Evolutionary conservation across 1,140 invertebrate species (phyloP).

Genomic region (Leptinotarsa texana): DNA sequence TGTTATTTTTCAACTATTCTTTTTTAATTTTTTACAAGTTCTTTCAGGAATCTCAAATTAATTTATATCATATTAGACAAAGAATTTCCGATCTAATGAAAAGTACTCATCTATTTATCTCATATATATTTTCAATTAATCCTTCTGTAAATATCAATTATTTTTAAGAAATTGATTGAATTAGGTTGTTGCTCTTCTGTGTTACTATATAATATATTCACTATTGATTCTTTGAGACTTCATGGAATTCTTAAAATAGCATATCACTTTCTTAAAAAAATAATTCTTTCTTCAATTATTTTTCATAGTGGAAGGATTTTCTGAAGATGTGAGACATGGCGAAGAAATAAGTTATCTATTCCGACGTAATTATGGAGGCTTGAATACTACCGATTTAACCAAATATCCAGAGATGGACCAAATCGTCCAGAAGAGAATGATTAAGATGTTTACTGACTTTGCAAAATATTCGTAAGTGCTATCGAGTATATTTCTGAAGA

Average conservation of each 20-base stretch:
- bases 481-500: no score
- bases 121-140: no score
- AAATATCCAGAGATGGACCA: slow-evolving; percentile 29
- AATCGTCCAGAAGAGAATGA: slow-evolving; percentile 22
- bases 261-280: not conserved
- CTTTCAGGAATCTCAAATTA: no score
- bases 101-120: no score
- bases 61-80: no score
- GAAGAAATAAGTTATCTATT: slow-evolving; percentile 18
- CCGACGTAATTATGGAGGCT: slow-evolving; percentile 18
- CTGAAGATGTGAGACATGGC: slow-evolving; percentile 18
- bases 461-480: slow-evolving; percentile 32
- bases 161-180: no score
- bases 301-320: slow-evolving; percentile 14
- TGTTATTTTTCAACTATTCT: no score
- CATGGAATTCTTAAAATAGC: not conserved
- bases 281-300: not conserved
- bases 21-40: no score
- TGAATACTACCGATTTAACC: slow-evolving; percentile 28
- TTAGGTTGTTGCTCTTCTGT: no score
- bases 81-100: no score
- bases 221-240: not conserved
- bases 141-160: no score
- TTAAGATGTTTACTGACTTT: slow-evolving; percentile 27
- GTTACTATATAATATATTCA: no score